Conservation (phyloP, 2,113 vertebrate genomes). For the Corythornis vintsioides region DNA sequence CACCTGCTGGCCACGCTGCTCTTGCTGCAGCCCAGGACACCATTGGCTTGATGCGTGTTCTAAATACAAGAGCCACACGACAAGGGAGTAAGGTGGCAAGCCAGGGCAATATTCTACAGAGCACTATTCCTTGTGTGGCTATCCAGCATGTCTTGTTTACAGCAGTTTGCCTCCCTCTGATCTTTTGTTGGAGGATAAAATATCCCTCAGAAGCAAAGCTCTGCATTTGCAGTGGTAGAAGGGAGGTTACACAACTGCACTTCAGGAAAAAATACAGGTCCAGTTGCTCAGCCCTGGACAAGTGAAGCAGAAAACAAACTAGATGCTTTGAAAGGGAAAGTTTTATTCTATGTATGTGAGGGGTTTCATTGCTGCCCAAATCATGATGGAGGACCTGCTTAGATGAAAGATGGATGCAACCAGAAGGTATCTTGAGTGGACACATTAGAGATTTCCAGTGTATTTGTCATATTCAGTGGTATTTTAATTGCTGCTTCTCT, state of each 20-base stretch:
- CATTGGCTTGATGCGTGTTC: neutral
- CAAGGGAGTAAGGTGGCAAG: neutral
- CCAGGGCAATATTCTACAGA: neutral
- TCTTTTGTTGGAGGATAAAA: neutral
- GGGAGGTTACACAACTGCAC: neutral
- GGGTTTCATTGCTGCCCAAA: neutral
- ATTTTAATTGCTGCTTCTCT: neutral
- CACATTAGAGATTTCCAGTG: neutral
- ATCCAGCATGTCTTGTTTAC: neutral
- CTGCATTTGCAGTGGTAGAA: neutral
- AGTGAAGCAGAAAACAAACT: neutral
- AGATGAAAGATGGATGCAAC: neutral
- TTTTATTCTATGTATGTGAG: neutral
- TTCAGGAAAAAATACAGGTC: neutral
- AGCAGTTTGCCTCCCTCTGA: neutral
- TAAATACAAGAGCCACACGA: accelerated
- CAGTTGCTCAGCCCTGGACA: neutral
- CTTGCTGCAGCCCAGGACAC: no score
- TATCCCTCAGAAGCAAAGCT: neutral
- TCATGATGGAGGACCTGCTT: neutral
- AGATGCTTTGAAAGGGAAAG: neutral
- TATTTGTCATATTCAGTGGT: neutral
- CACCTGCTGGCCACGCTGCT: no score
- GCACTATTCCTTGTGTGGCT: neutral
- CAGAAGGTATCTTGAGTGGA: neutral